Percentiles rank a stretch among this genome's conserved stretches.
Evolutionary conservation across 1,140 invertebrate species (phyloP).

Genomic region (Dendrolimus kikuchii): DNA sequence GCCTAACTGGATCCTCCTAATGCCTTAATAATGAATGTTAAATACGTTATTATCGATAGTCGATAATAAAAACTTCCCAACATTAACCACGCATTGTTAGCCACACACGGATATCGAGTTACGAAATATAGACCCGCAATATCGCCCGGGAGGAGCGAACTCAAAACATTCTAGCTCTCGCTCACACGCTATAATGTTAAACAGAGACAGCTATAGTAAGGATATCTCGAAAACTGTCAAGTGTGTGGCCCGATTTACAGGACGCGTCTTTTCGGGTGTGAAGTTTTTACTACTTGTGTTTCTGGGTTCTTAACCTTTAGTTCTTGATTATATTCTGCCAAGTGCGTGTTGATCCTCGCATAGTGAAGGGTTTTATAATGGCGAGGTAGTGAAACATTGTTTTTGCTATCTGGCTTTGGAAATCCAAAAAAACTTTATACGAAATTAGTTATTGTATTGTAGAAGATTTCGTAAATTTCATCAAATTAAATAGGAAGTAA

Average conservation of each 20-base stretch:
- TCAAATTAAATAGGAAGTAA: not conserved
- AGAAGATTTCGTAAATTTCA: not conserved
- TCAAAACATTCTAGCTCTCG: constrained; percentile 13
- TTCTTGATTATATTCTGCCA: too few species aligned
- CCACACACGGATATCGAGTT: constrained; percentile 42
- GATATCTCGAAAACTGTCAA: constrained; percentile 42
- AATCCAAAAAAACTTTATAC: too few species aligned
- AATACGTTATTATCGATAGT: constrained; percentile 3
- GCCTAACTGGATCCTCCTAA: too few species aligned
- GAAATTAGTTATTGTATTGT: too few species aligned
- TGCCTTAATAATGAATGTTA: too few species aligned
- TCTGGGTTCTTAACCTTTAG: not conserved
- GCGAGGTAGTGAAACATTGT: too few species aligned
- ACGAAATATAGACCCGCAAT: constrained; percentile 33
- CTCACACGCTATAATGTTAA: constrained; percentile 4
- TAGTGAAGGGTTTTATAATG: not conserved
- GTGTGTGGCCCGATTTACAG: constrained; percentile 23
- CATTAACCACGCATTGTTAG: constrained; percentile 16
- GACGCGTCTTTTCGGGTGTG: constrained; percentile 13
- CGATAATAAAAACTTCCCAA: constrained; percentile 11
- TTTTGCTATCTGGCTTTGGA: too few species aligned
- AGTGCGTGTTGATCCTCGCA: too few species aligned
- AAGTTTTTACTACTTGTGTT: constrained; percentile 12
- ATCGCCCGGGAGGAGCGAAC: constrained; percentile 13
- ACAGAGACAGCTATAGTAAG: constrained; percentile 24